Conservation (phyloP, 2,888 invertebrate genomes). For the Terebella lapidaria region DNA sequence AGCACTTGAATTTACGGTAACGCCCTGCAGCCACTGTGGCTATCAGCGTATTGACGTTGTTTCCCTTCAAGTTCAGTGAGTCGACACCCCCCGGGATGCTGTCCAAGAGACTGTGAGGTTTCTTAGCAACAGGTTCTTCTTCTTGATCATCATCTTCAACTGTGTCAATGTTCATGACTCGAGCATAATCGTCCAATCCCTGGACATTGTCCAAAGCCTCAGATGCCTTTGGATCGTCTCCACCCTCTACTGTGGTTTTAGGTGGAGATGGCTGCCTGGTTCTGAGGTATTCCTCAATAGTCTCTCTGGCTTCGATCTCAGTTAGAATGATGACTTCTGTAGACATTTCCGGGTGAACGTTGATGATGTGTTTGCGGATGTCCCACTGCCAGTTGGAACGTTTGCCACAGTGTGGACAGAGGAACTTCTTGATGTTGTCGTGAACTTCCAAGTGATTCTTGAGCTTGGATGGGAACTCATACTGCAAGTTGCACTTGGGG, state of each 20-base stretch:
- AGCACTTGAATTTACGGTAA: slow-evolving; percentile 78
- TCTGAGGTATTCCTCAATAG: slow-evolving; percentile 40
- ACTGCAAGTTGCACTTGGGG: slow-evolving; percentile 18
- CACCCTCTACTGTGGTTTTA: neutral
- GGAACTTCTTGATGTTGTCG: slow-evolving; percentile 44
- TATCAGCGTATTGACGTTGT: neutral
- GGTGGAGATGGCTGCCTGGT: neutral
- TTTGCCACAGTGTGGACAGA: slow-evolving; percentile 47
- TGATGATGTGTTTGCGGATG: slow-evolving; percentile 45
- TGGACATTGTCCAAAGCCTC: neutral
- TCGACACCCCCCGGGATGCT: neutral
- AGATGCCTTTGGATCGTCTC: neutral
- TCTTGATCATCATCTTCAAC: neutral
- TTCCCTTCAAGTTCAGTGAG: neutral
- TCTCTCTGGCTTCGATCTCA: slow-evolving; percentile 41
- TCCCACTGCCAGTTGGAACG: slow-evolving; percentile 51
- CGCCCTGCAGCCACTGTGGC: neutral
- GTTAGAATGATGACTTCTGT: slow-evolving; percentile 36
- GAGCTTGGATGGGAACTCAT: slow-evolving; percentile 39
- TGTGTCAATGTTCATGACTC: neutral
- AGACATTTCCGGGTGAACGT: slow-evolving; percentile 32
- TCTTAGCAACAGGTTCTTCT: neutral
- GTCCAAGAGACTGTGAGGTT: neutral
- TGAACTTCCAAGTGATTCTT: slow-evolving; percentile 46
- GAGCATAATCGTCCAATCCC: neutral